A percentile compares a stretch with the other conserved stretches of the same genome.
Evolutionary conservation across 2,888 invertebrate genomes (phyloP).

Genomic region (Ceramica pisi): DNA sequence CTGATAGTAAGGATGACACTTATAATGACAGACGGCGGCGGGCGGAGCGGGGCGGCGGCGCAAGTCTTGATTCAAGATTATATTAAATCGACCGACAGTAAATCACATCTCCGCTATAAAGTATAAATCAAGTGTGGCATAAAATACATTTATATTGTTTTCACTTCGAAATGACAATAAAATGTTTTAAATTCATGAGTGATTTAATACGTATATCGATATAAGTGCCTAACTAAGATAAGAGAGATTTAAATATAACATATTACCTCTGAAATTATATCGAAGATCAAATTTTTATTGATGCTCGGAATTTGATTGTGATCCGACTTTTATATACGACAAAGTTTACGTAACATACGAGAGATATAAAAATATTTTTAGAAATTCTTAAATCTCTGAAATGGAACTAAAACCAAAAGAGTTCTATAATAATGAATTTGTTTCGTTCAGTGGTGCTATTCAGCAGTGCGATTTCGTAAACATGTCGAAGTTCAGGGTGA

Average conservation of each 20-base stretch:
- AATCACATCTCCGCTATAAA: conserved; percentile 89
- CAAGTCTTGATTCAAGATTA: conserved; percentile 77
- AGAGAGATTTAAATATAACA: conserved; percentile 73
- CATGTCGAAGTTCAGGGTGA: too few species aligned
- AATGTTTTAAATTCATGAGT: conserved; percentile 88
- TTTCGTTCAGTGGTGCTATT: not conserved
- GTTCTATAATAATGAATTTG: not conserved
- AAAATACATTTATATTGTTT: conserved; percentile 90
- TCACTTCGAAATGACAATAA: conserved; percentile 88
- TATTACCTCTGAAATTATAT: conserved; percentile 76
- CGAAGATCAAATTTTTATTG: conserved; percentile 79
- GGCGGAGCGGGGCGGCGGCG: conserved; percentile 56
- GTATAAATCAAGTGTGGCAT: conserved; percentile 88
- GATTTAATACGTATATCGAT: conserved; percentile 85
- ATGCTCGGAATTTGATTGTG: conserved; percentile 73
- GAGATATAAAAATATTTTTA: conserved; percentile 51
- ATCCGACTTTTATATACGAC: conserved; percentile 66
- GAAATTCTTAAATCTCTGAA: conserved; percentile 21
- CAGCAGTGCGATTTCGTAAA: too few species aligned
- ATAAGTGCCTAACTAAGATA: conserved; percentile 77
- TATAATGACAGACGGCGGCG: conserved; percentile 59
- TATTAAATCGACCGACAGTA: conserved; percentile 85
- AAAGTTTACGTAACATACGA: conserved; percentile 55
- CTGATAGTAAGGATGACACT: conserved; percentile 57
- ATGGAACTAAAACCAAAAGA: not conserved